Conservation (phyloP, 2,888 invertebrate genomes). For the Phymatocera aterrima region DNA sequence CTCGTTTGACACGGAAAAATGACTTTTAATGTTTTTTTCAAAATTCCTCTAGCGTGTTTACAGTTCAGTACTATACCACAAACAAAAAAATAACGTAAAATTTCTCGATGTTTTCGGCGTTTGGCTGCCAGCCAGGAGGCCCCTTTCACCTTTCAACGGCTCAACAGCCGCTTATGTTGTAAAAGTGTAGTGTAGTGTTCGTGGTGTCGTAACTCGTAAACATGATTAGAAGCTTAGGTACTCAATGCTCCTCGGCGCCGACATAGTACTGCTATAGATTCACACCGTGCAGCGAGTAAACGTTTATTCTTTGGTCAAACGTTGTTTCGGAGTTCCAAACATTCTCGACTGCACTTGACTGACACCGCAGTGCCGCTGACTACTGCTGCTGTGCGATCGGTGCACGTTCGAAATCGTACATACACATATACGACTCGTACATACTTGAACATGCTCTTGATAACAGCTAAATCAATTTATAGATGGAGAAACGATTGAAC, state of each 20-base stretch:
- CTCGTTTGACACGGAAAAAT: background rate
- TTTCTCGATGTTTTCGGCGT: conserved; percentile 21
- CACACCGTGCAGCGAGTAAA: conserved; percentile 10
- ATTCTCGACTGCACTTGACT: background rate
- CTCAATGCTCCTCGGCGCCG: conserved; percentile 9
- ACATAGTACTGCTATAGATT: conserved; percentile 14
- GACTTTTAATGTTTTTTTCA: background rate
- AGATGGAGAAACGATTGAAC: background rate
- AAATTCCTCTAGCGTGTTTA: no score
- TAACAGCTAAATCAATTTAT: conserved; percentile 4
- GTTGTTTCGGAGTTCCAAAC: background rate
- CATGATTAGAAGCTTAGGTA: conserved; percentile 28
- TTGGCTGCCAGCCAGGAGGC: conserved; percentile 26
- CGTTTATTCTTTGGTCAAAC: background rate
- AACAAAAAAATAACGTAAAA: conserved; percentile 4
- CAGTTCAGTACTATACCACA: background rate
- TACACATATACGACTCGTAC: no score
- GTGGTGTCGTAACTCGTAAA: conserved; percentile 34
- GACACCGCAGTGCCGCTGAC: background rate
- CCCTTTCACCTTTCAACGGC: conserved; percentile 25
- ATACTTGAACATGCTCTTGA: no score
- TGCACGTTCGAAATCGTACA: background rate
- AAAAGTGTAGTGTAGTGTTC: conserved; percentile 38
- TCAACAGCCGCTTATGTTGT: conserved; percentile 24
- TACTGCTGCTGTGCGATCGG: background rate